Conservation (phyloP, 2,113 vertebrate genomes). For the Papio anubis region DNA sequence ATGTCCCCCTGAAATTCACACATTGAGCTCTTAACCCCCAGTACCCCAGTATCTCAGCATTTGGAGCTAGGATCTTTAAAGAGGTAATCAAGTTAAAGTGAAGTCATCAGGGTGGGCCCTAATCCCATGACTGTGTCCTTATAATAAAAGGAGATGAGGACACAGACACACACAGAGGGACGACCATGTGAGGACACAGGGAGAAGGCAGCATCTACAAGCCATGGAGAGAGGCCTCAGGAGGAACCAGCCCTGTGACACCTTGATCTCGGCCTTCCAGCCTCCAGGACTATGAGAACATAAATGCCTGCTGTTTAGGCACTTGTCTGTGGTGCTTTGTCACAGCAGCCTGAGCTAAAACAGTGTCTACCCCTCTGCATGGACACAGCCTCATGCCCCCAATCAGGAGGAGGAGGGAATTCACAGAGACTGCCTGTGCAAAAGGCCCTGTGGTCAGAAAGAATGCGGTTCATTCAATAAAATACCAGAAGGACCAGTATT, state of each 20-base stretch:
- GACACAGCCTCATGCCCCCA: background rate
- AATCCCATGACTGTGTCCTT: background rate
- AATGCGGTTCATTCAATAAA: background rate
- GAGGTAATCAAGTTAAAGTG: background rate
- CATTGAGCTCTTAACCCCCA: background rate
- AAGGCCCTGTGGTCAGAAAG: background rate
- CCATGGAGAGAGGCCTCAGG: background rate
- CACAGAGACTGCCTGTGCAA: accelerated
- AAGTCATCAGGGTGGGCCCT: background rate
- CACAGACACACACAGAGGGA: background rate
- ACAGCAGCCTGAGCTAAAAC: background rate
- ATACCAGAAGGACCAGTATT: accelerated
- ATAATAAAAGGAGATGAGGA: background rate
- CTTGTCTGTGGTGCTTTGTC: background rate
- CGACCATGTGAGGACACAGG: background rate
- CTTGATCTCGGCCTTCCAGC: background rate
- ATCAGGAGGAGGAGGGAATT: background rate
- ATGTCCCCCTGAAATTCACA: background rate
- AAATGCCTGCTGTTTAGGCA: background rate
- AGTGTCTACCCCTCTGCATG: background rate
- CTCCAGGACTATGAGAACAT: background rate
- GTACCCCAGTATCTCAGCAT: background rate
- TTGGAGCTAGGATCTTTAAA: background rate
- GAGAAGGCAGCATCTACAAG: too few relatives aligned
- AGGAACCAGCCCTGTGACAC: too few relatives aligned